phyloP scores from a whole-genome alignment of 2,797 vertebrate genomes.

The Sebastes nivosus region DNA sequence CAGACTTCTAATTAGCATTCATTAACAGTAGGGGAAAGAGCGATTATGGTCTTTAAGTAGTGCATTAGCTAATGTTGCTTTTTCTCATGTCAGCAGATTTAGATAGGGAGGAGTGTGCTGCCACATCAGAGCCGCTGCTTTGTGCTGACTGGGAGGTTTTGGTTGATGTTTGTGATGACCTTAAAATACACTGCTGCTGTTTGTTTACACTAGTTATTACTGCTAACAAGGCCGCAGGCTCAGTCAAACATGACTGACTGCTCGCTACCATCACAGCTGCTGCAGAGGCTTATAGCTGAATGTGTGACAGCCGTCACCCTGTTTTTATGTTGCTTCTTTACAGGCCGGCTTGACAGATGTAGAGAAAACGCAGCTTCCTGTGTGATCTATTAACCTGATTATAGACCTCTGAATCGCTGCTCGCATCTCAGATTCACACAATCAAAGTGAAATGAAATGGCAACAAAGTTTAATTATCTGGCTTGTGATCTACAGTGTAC shows the following conservation, averaged over 20 bases:
- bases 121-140: slow-evolving; percentile 76
- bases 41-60: slow-evolving; percentile 87
- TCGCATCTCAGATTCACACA: neutral
- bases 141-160: slow-evolving; percentile 75
- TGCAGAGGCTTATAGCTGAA: slow-evolving; percentile 8
- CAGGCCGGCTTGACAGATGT: neutral
- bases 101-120: slow-evolving; percentile 71
- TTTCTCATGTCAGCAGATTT: slow-evolving; percentile 84
- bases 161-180: slow-evolving; percentile 72
- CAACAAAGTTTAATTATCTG: neutral
- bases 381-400: neutral
- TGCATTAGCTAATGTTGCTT: slow-evolving; percentile 86
- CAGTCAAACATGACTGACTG: slow-evolving; percentile 61
- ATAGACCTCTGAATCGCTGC: neutral
- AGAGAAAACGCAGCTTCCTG: neutral
- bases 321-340: slow-evolving; percentile 4
- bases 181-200: slow-evolving; percentile 72
- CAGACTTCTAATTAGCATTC: slow-evolving; percentile 87
- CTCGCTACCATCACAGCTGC: slow-evolving; percentile 48
- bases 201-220: slow-evolving; percentile 75
- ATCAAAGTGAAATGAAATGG: neutral
- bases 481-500: neutral
- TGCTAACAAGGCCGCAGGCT: slow-evolving; percentile 71
- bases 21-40: slow-evolving; percentile 86
- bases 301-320: slow-evolving; percentile 7